Evolutionary conservation across 2,888 invertebrate species (phyloP).

Genomic region (Micropterix aruncella): DNA sequence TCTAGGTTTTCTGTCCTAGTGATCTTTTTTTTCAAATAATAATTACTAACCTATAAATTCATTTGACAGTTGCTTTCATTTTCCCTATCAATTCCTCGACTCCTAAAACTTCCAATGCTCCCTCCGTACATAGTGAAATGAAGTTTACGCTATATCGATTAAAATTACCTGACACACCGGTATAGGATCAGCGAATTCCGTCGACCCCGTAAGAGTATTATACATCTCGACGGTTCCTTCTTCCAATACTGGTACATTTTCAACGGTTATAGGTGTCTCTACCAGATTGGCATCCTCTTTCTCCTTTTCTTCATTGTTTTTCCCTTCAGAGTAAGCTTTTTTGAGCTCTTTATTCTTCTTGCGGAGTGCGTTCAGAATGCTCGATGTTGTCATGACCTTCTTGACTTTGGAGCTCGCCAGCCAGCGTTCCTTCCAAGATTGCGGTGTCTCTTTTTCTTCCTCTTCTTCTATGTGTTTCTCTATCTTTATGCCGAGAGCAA

Average conservation of each 20-base stretch:
- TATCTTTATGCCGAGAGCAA: constrained; percentile 31
- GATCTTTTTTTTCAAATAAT: no score
- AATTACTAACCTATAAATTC: no score
- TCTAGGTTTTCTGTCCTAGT: no score
- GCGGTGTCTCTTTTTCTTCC: constrained; percentile 20
- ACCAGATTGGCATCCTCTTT: not conserved
- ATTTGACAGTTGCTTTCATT: no score
- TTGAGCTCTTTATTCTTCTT: constrained; percentile 40
- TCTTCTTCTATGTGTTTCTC: constrained; percentile 26
- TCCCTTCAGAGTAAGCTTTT: constrained; percentile 23
- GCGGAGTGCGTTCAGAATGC: constrained; percentile 42
- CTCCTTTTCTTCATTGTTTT: constrained; percentile 11
- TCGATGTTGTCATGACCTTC: constrained; percentile 37
- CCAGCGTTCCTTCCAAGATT: constrained; percentile 25
- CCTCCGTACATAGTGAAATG: no score
- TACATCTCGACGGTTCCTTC: constrained; percentile 43
- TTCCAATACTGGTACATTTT: constrained; percentile 25
- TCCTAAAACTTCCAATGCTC: no score
- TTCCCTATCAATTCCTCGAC: no score
- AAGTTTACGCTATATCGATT: no score
- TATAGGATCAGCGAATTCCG: constrained; percentile 26
- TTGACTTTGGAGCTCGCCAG: constrained; percentile 44
- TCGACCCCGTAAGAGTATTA: constrained; percentile 27
- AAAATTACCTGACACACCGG: no score
- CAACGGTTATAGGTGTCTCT: constrained; percentile 11